These are phyloP conservation scores for Marisa cornuarietis DNA, from an alignment of 1,140 invertebrate genomes.

Conservation along the genomic window DNA sequence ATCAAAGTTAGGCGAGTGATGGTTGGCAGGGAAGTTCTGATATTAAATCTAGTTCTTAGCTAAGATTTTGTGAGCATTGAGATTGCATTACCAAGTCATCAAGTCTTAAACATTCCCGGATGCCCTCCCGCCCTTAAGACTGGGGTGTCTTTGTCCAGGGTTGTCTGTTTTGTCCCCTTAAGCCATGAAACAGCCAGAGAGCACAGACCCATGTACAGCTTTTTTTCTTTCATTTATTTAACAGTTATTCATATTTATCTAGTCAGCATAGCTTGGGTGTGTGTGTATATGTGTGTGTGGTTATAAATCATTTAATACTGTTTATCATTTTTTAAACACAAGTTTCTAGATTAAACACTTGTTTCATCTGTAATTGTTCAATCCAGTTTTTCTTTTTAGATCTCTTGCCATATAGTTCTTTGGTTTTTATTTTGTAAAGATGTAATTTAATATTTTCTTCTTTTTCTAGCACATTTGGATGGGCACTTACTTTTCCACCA, in stretches of 20 bases:
- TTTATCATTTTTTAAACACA: background rate
- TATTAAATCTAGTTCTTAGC: no score
- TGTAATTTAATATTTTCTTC: no score
- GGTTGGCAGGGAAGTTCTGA: no score
- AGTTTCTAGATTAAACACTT: background rate
- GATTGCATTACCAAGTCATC: background rate
- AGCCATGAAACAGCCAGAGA: background rate
- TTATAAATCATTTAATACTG: background rate
- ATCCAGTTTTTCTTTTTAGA: background rate
- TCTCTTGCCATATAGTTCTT: background rate
- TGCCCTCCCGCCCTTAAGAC: background rate
- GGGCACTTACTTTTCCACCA: no score
- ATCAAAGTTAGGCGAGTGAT: no score
- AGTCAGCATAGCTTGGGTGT: constrained; percentile 12
- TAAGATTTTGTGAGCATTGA: background rate
- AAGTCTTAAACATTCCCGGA: background rate
- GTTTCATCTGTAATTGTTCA: background rate
- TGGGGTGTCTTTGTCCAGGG: no score
- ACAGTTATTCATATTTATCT: constrained; percentile 14
- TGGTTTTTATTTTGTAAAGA: background rate
- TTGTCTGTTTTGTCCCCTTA: no score
- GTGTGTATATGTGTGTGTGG: constrained; percentile 6
- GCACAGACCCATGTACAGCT: background rate
- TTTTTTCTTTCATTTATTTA: constrained; percentile 1
- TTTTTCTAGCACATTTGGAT: no score